Evolutionary conservation across 2,888 invertebrate species (phyloP).

Genomic region (Protula sp.): DNA sequence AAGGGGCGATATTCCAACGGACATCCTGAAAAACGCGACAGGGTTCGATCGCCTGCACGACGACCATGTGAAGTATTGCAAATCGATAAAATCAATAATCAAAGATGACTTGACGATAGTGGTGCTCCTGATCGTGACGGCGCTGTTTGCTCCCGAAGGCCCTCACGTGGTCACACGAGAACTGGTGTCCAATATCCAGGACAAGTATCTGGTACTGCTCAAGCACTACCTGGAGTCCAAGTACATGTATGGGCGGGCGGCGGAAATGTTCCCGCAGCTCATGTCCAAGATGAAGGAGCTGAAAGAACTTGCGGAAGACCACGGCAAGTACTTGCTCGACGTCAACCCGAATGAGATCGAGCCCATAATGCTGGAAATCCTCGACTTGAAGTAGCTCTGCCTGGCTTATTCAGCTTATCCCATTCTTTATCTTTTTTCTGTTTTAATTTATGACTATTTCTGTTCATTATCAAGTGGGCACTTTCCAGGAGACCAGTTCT

Average conservation of each 20-base stretch:
- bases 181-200: conserved; percentile 43
- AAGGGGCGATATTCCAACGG: conserved; percentile 70
- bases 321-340: conserved; percentile 86
- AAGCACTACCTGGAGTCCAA: conserved; percentile 50
- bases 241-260: conserved; percentile 36
- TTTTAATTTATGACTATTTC: no score
- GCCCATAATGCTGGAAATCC: conserved; percentile 88
- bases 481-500: no score
- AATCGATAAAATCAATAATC: conserved; percentile 52
- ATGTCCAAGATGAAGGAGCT: conserved; percentile 86
- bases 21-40: conserved; percentile 83
- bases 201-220: conserved; percentile 55
- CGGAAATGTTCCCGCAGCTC: conserved; percentile 53
- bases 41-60: conserved; percentile 46
- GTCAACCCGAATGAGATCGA: conserved; percentile 88
- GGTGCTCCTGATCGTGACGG: conserved; percentile 82
- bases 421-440: no score
- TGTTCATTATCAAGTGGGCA: no score
- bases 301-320: conserved; percentile 79
- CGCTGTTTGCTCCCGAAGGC: conserved; percentile 81
- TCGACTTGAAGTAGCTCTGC: conserved; percentile 70
- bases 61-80: conserved; percentile 45
- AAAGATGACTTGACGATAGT: conserved; percentile 83
- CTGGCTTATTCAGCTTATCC: no score
- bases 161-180: conserved; percentile 59